Conservation (phyloP, 2,888 invertebrate genomes). For the Diogma glabrata region DNA sequence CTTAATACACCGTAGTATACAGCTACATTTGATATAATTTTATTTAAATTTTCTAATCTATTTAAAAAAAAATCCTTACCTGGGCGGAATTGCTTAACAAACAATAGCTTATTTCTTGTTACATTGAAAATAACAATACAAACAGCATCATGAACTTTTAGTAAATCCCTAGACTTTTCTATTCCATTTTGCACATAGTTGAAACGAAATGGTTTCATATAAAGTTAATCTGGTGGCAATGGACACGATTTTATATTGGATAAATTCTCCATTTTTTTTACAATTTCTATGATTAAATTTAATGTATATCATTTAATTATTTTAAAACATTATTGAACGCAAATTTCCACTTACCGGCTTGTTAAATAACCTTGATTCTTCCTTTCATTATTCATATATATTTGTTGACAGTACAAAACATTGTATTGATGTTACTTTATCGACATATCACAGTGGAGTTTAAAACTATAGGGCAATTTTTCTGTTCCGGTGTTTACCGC, state of each 20-base stretch:
- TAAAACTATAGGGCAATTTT: no score
- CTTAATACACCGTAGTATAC: slow-evolving; percentile 56
- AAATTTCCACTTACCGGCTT: no score
- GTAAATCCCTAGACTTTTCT: slow-evolving; percentile 71
- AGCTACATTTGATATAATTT: slow-evolving; percentile 37
- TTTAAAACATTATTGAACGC: no score
- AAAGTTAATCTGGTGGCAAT: slow-evolving; percentile 53
- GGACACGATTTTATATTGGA: slow-evolving; percentile 36
- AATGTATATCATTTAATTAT: no score
- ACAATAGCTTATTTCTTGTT: slow-evolving; percentile 60
- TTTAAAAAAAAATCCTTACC: slow-evolving; percentile 45
- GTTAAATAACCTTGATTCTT: no score
- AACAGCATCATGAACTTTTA: slow-evolving; percentile 77
- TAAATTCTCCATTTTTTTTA: slow-evolving; percentile 32
- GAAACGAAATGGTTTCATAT: slow-evolving; percentile 64
- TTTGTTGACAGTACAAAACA: no score
- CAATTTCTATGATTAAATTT: no score
- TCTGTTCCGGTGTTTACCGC: no score
- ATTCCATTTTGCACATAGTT: slow-evolving; percentile 61
- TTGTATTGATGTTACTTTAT: no score
- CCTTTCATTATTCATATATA: no score
- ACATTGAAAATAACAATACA: slow-evolving; percentile 72
- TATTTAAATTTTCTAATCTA: no score
- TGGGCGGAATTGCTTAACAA: slow-evolving; percentile 89
- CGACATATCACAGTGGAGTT: no score